Base-by-base conservation (phyloP, 2,797 vertebrate genomes). In the Ptychadena robeensis region DNA sequence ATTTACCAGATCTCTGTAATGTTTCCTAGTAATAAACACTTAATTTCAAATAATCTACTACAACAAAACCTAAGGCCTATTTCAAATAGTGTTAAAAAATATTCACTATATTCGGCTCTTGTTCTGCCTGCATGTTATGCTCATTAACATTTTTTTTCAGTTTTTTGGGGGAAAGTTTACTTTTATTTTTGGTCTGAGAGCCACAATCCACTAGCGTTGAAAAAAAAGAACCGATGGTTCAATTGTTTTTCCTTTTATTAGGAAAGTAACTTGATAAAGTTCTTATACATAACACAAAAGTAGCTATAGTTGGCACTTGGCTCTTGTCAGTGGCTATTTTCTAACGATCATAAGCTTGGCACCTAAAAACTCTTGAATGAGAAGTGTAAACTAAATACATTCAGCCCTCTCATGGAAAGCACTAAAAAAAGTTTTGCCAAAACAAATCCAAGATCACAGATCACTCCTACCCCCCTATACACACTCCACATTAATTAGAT, bases 191-290 rank as follows among this genome's bases (percentile, higher is more conserved):
- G n/a, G 10, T 61, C 15, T 61, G 25, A 79, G 65, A 27, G 31
- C 7, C 92, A 92, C 93, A 92, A 92, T 91, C 64, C 31, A 90
- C 88, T 90, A 88, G 89, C 93, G 90, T 91, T 86, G 89, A 53
- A 15, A 53, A 88, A 93, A 90, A 92, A 91, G 92, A 89, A 88
- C 88, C 87, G 89, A 88, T 91, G 91, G 90, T 92, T 92, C 89
- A 83, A 90, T 90, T 80, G 90, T 30, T 89, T 89, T 90, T 89
- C 85, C 88, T 89, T 90, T 93, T 92, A 91, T 93, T 92, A 91
- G 92, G 91, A n/a, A 93, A 92, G 93, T 93, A 95, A 96, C 95
- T 96, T 95, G 94, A 95, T 93, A 94, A 91, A 95, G 94, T 94
- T 95, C 94, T 93, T 93, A 91, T 95, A 94, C 94, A 95, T 94